A percentile compares a stretch with the other conserved stretches of the same genome.
These are phyloP conservation scores for Pycnonotus jocosus DNA, from an alignment of 2,113 vertebrate genomes.

Conservation along the genomic window DNA sequence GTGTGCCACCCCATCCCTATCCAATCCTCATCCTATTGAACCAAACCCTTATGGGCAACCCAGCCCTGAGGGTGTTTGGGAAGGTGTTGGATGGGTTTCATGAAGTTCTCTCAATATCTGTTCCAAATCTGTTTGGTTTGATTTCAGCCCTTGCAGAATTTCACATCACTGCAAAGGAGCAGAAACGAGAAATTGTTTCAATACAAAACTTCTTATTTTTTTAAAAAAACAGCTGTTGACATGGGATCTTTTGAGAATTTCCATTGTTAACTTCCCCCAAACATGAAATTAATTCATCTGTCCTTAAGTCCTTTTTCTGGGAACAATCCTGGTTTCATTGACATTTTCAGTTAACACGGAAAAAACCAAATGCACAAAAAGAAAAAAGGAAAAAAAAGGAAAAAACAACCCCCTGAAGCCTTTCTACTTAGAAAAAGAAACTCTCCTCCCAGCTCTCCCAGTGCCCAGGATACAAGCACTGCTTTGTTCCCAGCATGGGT, in stretches of 20 bases:
- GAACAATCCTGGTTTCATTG: background rate
- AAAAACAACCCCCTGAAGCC: background rate
- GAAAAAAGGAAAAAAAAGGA: background rate
- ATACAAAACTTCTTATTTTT: background rate
- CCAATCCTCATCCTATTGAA: accelerated
- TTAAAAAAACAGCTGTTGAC: background rate
- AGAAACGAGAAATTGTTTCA: background rate
- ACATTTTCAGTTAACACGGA: background rate
- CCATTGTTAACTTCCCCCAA: slow-evolving; percentile 6
- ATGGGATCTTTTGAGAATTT: background rate
- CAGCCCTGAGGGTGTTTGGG: background rate
- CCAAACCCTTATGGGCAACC: background rate
- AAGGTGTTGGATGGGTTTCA: background rate
- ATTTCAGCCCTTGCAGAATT: background rate
- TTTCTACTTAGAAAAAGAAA: background rate
- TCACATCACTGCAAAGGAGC: background rate
- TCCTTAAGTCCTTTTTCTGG: background rate
- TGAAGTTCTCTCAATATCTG: background rate
- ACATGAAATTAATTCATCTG: background rate
- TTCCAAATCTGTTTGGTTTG: background rate
- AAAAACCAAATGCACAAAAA: background rate
- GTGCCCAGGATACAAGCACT: background rate
- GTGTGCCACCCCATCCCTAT: background rate
- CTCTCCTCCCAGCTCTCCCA: background rate
- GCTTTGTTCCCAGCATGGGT: slow-evolving; percentile 3